Conservation (phyloP, 1,140 invertebrate genomes). For the Solenopsis fugax region DNA sequence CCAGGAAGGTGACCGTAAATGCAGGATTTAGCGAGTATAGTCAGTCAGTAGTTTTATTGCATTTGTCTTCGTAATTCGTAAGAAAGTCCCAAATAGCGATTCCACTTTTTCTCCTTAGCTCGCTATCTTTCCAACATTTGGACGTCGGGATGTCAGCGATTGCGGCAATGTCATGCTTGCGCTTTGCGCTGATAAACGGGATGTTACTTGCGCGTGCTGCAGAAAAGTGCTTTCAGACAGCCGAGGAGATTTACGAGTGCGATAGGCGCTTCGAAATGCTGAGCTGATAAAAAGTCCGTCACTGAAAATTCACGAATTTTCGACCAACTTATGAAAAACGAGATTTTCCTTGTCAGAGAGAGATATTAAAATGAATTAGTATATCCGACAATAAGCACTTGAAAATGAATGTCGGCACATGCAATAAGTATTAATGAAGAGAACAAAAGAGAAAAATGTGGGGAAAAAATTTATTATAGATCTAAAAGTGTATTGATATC, state of each 20-base stretch:
- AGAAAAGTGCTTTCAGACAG: conserved; percentile 74
- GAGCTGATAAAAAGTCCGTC: conserved; percentile 68
- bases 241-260: conserved; percentile 63
- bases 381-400: background rate
- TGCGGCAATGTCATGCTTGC: conserved; percentile 65
- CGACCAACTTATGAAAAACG: conserved; percentile 54
- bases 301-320: conserved; percentile 56
- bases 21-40: background rate
- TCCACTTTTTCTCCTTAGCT: conserved; percentile 32
- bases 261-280: conserved; percentile 64
- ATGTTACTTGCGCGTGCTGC: conserved; percentile 65
- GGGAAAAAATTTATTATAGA: background rate
- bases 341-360: conserved; percentile 8
- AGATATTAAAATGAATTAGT: conserved; percentile 8
- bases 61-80: conserved; percentile 30
- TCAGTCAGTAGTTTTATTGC: conserved; percentile 33
- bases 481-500: background rate
- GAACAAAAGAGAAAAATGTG: background rate
- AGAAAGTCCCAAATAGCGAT: conserved; percentile 45
- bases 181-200: conserved; percentile 70
- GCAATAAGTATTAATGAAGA: too few species aligned
- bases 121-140: conserved; percentile 58
- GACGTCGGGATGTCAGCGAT: conserved; percentile 64
- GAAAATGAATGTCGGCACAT: background rate
- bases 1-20: background rate